Evolutionary conservation across 1,140 invertebrate genomes (phyloP).

Genomic region (Mya arenaria): DNA sequence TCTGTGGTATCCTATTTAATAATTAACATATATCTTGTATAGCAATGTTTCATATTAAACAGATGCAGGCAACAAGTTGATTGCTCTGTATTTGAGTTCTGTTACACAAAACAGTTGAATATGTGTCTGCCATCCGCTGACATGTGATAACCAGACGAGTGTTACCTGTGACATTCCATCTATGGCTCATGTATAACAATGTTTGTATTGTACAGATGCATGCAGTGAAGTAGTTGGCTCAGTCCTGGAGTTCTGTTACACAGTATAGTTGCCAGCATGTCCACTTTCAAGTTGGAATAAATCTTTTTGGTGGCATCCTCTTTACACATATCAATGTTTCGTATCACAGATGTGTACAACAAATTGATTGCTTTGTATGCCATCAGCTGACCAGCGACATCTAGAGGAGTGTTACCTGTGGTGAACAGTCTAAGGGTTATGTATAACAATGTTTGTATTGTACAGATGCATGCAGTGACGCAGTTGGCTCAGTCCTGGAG

Average conservation of each 20-base stretch:
- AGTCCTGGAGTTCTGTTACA: constrained; percentile 30
- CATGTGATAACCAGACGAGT: background rate
- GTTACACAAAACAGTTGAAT: too few species aligned
- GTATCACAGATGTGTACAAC: too few species aligned
- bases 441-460: background rate
- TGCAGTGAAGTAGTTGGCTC: background rate
- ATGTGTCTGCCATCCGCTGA: background rate
- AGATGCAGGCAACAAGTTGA: too few species aligned
- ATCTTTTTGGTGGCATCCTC: background rate
- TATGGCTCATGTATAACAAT: background rate
- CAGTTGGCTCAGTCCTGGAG: background rate
- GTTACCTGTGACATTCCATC: background rate
- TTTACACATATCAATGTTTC: background rate
- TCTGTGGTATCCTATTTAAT: background rate
- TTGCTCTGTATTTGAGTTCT: too few species aligned
- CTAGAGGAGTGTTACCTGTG: background rate
- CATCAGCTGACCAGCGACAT: background rate
- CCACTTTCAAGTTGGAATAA: background rate
- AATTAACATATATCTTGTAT: too few species aligned
- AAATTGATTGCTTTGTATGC: too few species aligned
- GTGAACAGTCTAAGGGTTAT: background rate
- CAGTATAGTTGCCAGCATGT: background rate
- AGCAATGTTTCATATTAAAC: too few species aligned
- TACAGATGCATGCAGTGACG: constrained; percentile 6
- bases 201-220: constrained; percentile 4